Percentiles rank a stretch among this genome's conserved stretches.
Evolutionary conservation across 2,797 vertebrate species (phyloP).

Genomic region (Echiichthys vipera): DNA sequence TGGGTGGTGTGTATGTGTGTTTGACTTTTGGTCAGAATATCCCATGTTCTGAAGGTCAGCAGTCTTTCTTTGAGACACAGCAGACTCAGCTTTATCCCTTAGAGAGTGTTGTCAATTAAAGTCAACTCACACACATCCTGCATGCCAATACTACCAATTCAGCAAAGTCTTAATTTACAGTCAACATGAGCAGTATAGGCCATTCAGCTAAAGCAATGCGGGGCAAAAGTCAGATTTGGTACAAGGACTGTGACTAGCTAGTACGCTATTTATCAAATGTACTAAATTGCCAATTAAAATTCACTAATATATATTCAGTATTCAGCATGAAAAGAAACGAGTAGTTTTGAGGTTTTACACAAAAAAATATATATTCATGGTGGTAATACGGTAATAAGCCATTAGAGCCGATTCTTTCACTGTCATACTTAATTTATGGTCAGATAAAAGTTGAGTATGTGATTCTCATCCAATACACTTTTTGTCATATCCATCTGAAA

Average conservation of each 20-base stretch:
- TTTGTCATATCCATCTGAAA: too few species aligned
- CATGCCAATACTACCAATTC: conserved; percentile 46
- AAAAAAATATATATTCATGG: neutral
- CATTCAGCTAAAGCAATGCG: conserved; percentile 12
- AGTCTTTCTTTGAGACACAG: conserved; percentile 7
- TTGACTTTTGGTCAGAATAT: neutral
- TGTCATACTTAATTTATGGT: conserved; percentile 20
- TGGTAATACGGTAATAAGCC: conserved; percentile 13
- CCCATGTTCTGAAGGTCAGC: conserved; percentile 32
- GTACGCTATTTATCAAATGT: neutral
- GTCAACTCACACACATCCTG: conserved; percentile 35
- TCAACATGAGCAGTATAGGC: conserved; percentile 57
- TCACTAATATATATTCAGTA: neutral
- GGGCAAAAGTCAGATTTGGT: conserved; percentile 22
- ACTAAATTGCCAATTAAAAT: neutral
- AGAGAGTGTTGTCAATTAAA: conserved; percentile 29
- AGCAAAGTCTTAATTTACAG: conserved; percentile 70
- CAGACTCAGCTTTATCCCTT: conserved; percentile 48
- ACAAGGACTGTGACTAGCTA: neutral
- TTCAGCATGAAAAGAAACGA: neutral
- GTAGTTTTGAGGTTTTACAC: conserved; percentile 6
- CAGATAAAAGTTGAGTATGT: too few species aligned
- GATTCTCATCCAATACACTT: too few species aligned
- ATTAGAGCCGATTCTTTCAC: conserved; percentile 12
- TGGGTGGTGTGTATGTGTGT: neutral